Base-by-base conservation (phyloP, 1,140 invertebrate species). In the Aphelenchoides besseyi region DNA sequence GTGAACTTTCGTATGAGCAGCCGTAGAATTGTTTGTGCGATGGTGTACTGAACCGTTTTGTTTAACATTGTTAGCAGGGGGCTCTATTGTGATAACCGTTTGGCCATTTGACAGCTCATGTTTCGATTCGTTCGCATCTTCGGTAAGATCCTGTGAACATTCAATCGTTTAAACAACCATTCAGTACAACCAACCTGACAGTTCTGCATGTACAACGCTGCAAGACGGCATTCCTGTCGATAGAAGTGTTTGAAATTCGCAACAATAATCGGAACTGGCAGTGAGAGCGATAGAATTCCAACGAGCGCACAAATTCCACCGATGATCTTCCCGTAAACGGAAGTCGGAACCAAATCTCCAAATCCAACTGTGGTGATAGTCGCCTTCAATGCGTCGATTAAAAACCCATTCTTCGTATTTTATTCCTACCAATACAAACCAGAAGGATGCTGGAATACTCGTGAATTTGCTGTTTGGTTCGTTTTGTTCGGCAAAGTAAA, bases 401-500 rank as follows among this genome's bases (percentile, higher is more conserved):
- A 30, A 41, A 16, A 33, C 0, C 32, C 3, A 61, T 29, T 9
- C 23, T 66, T 37, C 16, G n/a, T 9, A 52, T 18, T 16, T 61
- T 2, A 26, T 35, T 87, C 97, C 95, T n/a, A n/a, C n/a, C 86
- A 98, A 93, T 41, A 88, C 86, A 70, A 94, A 98, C 95, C 95
- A 97, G 90, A 97, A 97, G 86, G 93, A 92, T 86, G 93, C 91
- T 83, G 94, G 94, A 88, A 97, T 97, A 86, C 92, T 94, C 87
- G 92, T 94, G 89, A 97, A 97, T 90, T 94, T 93, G 79, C 94
- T 93, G 88, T 92, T 90, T 86, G 93, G 91, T 85, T 92, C 90
- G 87, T 94, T 93, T 85, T 94, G 94, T 88, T 98, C 95, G 77
- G 95, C 95, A 89, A 97, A 97, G 89, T 96, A 98, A 81, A 97